Base-by-base conservation (phyloP, 2,888 invertebrate species). In the Apoda limacodes region DNA sequence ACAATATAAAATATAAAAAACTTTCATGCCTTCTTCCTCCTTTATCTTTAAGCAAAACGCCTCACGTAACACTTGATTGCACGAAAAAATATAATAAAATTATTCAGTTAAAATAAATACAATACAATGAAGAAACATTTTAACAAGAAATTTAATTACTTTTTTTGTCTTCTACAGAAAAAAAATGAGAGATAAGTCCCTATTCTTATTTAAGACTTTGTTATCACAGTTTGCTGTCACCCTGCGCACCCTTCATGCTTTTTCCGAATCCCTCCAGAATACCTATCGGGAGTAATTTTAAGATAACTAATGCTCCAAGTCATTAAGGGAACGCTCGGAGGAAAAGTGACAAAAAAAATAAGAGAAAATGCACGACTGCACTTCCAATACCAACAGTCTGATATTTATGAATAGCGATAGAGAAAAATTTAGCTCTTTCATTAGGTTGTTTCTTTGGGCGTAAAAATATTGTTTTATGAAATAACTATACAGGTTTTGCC, bases 221-320 rank as follows among this genome's bases (percentile, higher is more conserved):
- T 74, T 75, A 76, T 75, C 75, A 74, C 51, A 55, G 59, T 59
- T 56, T 56, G 59, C 59, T 56, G 55, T 41, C 43, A 48, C 34
- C 37, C 46, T 39, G 44, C 50, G 49, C 52, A 53, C 43, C 62
- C 60, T 60, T 52, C 17, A 17, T 7, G 17, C 17, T 17, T 7
- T 17, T 7, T 7, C 17, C 17, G n/a, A n/a, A n/a, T n/a, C n/a
- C n/a, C n/a, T 48, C 50, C 52, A 57, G 58, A 52, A 58, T 60
- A 66, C 65, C 68, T 74, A 74, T 68, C 70, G 48, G 50, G 45
- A 48, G 67, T 65, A 67, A 72, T 74, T 69, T 69, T 55, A 60
- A 76, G 78, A 78, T 78, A 76, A 75, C 68, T 74, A 78, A 78
- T 78, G 78, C 59, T 39, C 45, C 37, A 39, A 59, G 69, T 71